These are phyloP conservation scores for Aphelenchoides bicaudatus DNA, from an alignment of 2,888 invertebrate species.

Conservation along the genomic window DNA sequence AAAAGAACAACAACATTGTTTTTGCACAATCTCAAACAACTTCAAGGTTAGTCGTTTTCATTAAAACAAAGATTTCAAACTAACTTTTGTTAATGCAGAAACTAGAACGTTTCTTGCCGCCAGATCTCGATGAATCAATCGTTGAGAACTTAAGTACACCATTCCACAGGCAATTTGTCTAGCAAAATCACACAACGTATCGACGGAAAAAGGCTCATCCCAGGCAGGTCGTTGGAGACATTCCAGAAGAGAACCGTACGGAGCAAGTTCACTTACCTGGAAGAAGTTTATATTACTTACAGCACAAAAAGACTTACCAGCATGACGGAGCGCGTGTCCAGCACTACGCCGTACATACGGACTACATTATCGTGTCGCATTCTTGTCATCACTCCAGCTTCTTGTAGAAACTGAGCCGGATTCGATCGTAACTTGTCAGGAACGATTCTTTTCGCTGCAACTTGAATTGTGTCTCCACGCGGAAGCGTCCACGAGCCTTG, in stretches of 20 bases:
- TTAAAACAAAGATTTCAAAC: too few species aligned
- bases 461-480: constrained; percentile 25
- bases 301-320: too few species aligned
- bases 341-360: constrained; percentile 89
- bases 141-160: constrained; percentile 90
- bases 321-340: constrained; percentile 82
- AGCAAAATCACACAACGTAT: constrained; percentile 87
- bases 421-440: constrained; percentile 91
- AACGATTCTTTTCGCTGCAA: constrained; percentile 79
- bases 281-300: constrained; percentile 67
- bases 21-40: too few species aligned
- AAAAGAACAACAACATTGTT: background rate
- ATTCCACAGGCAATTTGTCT: constrained; percentile 73
- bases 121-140: constrained; percentile 93
- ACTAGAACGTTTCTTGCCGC: constrained; percentile 96
- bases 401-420: constrained; percentile 78
- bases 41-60: background rate
- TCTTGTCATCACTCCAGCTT: constrained; percentile 95
- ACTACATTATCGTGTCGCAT: constrained; percentile 96
- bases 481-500: constrained; percentile 69
- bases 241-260: constrained; percentile 85
- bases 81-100: constrained; percentile 83
- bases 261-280: constrained; percentile 95
- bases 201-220: constrained; percentile 83
- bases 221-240: constrained; percentile 89